Evolutionary conservation across 2,888 invertebrate species (phyloP).

Genomic region (Agonum fuliginosum): DNA sequence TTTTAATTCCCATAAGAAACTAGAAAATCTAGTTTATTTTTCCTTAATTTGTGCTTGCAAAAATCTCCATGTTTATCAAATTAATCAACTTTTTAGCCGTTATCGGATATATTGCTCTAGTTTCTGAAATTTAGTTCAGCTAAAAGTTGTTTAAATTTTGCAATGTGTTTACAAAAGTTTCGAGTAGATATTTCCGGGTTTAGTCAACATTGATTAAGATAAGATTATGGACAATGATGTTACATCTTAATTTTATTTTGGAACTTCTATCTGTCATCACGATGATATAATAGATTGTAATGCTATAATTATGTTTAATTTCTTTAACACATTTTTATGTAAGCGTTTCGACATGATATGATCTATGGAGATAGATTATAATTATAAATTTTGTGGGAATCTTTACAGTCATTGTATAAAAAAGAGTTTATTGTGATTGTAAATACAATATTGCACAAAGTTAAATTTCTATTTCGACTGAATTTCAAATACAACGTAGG

Average conservation of each 20-base stretch:
- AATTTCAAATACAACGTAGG: too few relatives aligned
- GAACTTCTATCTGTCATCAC: background rate
- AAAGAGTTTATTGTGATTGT: too few relatives aligned
- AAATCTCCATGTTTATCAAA: background rate
- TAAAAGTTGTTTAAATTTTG: constrained; percentile 7
- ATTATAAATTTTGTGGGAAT: too few relatives aligned
- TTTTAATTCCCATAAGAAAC: too few relatives aligned
- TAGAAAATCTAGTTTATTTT: constrained; percentile 3
- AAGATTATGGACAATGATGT: background rate
- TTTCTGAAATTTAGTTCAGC: background rate
- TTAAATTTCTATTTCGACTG: too few relatives aligned
- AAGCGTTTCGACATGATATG: constrained; percentile 14
- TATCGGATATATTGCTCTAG: background rate
- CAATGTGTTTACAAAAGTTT: background rate
- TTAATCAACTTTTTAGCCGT: background rate
- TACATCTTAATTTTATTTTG: constrained; percentile 3
- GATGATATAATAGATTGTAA: constrained; percentile 14
- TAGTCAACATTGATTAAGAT: background rate
- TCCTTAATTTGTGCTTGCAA: background rate
- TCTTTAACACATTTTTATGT: constrained; percentile 1
- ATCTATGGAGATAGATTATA: too few relatives aligned
- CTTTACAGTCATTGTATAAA: too few relatives aligned
- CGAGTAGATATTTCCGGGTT: background rate
- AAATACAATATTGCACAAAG: too few relatives aligned
- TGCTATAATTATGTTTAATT: constrained; percentile 18